These are phyloP conservation scores for Psilopogon haemacephalus DNA, from an alignment of 2,113 vertebrate species.

Conservation along the genomic window DNA sequence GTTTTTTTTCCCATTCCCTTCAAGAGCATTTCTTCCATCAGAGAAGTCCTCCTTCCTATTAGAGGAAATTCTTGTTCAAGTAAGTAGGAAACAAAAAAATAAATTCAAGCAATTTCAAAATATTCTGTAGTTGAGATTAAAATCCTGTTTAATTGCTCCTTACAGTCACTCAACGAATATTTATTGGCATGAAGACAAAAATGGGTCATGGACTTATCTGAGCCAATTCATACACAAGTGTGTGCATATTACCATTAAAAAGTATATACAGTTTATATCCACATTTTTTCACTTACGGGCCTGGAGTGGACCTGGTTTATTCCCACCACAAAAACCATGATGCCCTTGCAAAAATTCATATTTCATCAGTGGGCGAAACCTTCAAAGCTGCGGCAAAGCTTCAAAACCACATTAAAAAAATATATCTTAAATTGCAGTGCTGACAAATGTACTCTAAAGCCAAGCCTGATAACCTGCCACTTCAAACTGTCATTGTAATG, in stretches of 20 bases:
- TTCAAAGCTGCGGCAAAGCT: constrained; percentile 16
- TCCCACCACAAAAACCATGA: not conserved
- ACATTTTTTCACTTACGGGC: not conserved
- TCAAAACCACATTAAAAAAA: constrained; percentile 10
- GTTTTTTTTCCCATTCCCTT: not conserved
- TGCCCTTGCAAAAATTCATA: not conserved
- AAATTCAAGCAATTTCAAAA: not conserved
- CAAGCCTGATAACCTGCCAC: constrained; percentile 21
- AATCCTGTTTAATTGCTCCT: not conserved
- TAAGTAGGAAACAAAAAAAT: not conserved
- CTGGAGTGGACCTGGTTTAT: not conserved
- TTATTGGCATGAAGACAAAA: not conserved
- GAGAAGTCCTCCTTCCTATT: not conserved
- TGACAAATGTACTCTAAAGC: constrained; percentile 42
- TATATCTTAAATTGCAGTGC: not conserved
- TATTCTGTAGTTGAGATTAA: not conserved
- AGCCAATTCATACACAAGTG: not conserved
- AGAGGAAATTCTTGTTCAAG: not conserved
- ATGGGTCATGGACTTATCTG: not conserved
- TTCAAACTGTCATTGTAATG: not conserved
- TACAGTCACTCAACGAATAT: not conserved
- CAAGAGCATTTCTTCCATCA: not conserved
- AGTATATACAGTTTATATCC: not conserved
- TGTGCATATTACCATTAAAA: not conserved
- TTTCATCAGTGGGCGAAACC: not conserved